Conservation (phyloP, 2,113 vertebrate species). For the Neolamprologus sp. region DNA sequence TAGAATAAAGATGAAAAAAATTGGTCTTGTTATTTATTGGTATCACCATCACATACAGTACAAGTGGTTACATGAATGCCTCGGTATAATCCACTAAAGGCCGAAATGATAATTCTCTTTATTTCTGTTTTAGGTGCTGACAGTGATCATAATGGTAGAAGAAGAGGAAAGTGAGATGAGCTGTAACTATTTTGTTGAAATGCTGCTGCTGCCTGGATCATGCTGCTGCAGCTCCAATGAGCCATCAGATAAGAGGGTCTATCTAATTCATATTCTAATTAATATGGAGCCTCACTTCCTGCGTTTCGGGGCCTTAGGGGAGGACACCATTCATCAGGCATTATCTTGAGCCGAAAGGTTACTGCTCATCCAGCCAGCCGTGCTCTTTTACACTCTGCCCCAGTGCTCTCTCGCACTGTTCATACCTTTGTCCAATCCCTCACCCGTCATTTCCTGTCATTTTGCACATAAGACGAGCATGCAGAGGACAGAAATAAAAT, state of each 20-base stretch:
- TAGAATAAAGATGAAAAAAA: background rate
- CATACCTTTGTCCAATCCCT: constrained; percentile 9
- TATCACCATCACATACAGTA: background rate
- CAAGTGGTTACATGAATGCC: background rate
- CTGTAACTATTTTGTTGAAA: background rate
- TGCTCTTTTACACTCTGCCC: constrained; percentile 5
- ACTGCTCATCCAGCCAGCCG: constrained; percentile 17
- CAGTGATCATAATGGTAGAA: background rate
- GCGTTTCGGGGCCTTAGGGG: constrained; percentile 51
- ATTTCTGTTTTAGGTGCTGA: background rate
- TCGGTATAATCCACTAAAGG: background rate
- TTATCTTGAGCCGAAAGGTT: constrained; percentile 59
- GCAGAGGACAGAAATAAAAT: background rate
- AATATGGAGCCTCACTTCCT: constrained; percentile 62
- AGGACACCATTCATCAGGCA: constrained; percentile 48
- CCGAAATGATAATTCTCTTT: background rate
- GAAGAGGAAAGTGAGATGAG: constrained; percentile 6
- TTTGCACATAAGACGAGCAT: background rate
- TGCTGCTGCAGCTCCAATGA: constrained; percentile 21
- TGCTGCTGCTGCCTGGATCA: constrained; percentile 29
- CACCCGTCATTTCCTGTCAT: constrained; percentile 32
- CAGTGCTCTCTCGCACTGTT: background rate
- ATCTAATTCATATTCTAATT: constrained; percentile 74
- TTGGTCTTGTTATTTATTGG: background rate
- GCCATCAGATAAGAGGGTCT: constrained; percentile 61